These are phyloP conservation scores for Odobenus rosmarus DNA, from an alignment of 2,113 vertebrate genomes.

Conservation along the genomic window DNA sequence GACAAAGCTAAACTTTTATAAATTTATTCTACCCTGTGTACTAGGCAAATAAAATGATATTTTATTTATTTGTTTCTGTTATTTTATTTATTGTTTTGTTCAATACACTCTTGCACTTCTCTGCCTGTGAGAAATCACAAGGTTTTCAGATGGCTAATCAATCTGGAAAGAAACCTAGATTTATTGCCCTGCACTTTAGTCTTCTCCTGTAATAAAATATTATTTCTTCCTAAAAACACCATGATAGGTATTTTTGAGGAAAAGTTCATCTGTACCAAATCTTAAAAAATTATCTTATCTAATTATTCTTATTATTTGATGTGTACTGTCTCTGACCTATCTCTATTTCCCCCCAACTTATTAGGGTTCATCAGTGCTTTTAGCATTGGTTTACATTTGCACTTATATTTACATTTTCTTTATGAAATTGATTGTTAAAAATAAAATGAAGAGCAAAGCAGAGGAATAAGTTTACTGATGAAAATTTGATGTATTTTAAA, in stretches of 20 bases:
- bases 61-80: background rate
- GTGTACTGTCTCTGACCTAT: background rate
- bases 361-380: background rate
- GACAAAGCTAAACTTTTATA: background rate
- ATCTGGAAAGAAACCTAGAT: constrained; percentile 3
- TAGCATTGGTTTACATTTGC: background rate
- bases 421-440: background rate
- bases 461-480: background rate
- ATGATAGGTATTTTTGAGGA: background rate
- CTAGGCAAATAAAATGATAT: background rate
- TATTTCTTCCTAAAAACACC: background rate
- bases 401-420: background rate
- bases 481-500: background rate
- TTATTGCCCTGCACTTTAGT: background rate
- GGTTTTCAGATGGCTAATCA: constrained; percentile 12
- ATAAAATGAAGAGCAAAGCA: constrained; percentile 10
- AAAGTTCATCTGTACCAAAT: background rate
- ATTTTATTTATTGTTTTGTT: constrained; percentile 43
- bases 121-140: constrained; percentile 11
- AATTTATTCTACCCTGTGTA: constrained; percentile 16
- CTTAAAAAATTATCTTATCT: background rate
- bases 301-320: background rate
- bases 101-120: background rate
- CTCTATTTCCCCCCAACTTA: background rate
- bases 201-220: constrained; percentile 38